These are phyloP conservation scores for Resseliella maxima DNA, from an alignment of 2,888 invertebrate genomes.

Conservation along the genomic window DNA sequence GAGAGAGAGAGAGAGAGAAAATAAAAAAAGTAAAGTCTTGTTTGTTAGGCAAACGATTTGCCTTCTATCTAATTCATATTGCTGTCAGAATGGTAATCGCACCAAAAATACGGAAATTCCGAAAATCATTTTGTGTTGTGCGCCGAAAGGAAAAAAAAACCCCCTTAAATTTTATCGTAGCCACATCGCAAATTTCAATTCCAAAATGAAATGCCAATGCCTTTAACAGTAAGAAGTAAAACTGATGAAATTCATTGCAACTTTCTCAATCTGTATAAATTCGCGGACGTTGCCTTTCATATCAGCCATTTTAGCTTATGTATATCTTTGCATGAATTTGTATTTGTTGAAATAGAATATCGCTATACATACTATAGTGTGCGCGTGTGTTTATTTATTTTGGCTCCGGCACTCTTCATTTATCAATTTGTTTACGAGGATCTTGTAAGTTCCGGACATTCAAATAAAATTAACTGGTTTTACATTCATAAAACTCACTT, in stretches of 20 bases:
- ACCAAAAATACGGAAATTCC: not conserved
- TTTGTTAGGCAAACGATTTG: slow-evolving; percentile 20
- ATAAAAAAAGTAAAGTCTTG: slow-evolving; percentile 27
- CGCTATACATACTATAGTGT: too few species aligned
- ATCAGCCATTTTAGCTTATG: not conserved
- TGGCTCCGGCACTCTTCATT: slow-evolving; percentile 1
- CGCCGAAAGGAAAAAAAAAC: slow-evolving; percentile 23
- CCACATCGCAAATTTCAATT: not conserved
- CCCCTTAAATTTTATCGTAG: not conserved
- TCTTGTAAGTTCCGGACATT: not conserved
- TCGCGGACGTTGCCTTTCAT: not conserved
- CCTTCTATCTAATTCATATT: not conserved
- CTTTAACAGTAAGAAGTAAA: not conserved
- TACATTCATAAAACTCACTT: too few species aligned
- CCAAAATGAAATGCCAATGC: not conserved
- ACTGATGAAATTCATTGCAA: slow-evolving; percentile 12
- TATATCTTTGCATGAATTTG: not conserved
- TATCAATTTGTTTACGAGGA: not conserved
- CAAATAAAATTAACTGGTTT: slow-evolving; percentile 9
- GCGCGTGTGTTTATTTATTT: too few species aligned
- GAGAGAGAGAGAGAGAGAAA: too few species aligned
- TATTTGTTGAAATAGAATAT: too few species aligned
- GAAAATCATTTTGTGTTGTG: not conserved
- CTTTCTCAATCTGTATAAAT: not conserved
- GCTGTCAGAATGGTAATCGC: not conserved